Conservation (phyloP, 2,113 vertebrate genomes). For the Pterocles orientalis region DNA sequence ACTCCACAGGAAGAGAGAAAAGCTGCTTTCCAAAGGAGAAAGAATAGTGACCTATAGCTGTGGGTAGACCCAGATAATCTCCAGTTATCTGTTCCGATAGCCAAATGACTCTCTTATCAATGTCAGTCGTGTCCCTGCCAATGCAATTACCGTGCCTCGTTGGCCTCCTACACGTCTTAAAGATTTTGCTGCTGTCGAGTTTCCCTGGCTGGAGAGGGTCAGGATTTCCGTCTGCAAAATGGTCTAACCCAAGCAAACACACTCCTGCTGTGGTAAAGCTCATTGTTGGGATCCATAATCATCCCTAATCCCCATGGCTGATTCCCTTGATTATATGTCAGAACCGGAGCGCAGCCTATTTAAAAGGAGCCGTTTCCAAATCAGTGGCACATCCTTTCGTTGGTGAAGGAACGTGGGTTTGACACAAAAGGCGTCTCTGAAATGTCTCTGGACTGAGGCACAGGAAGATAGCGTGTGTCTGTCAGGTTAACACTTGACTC, state of each 20-base stretch:
- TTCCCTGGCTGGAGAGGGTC: not conserved
- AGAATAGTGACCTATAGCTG: not conserved
- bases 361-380: not conserved
- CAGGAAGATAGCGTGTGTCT: not conserved
- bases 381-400: not conserved
- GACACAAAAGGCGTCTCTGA: not conserved
- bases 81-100: not conserved
- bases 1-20: not conserved
- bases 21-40: conserved; percentile 8
- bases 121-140: not conserved
- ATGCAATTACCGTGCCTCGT: not conserved
- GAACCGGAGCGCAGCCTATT: not conserved
- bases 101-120: not conserved
- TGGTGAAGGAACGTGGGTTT: accelerated
- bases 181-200: not conserved
- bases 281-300: not conserved
- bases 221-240: not conserved
- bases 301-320: not conserved
- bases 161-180: not conserved
- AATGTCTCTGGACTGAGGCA: not conserved
- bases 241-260: not conserved
- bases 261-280: not conserved
- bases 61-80: not conserved
- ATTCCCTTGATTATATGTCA: not conserved
- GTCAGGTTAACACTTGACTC: not conserved